Percentiles rank a stretch among this genome's conserved stretches.
These are phyloP conservation scores for Galerucella pusilla DNA, from an alignment of 2,888 invertebrate species.

Conservation along the genomic window DNA sequence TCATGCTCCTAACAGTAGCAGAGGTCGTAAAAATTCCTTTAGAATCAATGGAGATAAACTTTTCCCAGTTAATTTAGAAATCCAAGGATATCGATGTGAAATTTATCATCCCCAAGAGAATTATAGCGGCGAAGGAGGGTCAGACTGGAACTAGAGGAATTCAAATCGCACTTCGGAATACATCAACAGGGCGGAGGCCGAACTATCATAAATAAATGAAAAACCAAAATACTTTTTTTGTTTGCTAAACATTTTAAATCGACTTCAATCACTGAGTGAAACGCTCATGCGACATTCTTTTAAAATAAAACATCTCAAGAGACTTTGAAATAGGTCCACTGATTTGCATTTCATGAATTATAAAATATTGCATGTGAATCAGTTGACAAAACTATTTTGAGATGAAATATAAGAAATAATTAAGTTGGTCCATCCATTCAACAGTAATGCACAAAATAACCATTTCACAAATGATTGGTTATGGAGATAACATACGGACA, in stretches of 20 bases:
- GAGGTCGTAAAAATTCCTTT: constrained; percentile 12
- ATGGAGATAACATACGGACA: too few species aligned
- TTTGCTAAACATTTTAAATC: background rate
- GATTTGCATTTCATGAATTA: too few species aligned
- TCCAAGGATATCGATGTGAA: constrained; percentile 35
- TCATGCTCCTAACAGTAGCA: too few species aligned
- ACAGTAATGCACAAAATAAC: too few species aligned
- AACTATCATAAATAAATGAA: constrained; percentile 31
- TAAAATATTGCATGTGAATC: too few species aligned
- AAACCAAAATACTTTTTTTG: background rate
- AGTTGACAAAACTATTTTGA: too few species aligned
- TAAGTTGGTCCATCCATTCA: too few species aligned
- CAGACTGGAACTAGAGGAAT: constrained; percentile 38
- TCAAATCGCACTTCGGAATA: constrained; percentile 46
- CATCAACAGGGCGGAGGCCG: constrained; percentile 46
- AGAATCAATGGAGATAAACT: constrained; percentile 28
- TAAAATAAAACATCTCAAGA: too few species aligned
- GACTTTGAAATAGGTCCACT: too few species aligned
- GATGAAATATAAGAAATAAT: too few species aligned
- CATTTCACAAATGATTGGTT: too few species aligned
- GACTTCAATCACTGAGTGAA: background rate
- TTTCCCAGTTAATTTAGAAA: constrained; percentile 28
- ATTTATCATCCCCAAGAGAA: constrained; percentile 36
- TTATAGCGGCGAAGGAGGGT: constrained; percentile 33
- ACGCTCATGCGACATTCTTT: background rate